Percentiles rank a stretch among this genome's conserved stretches.
Evolutionary conservation across 2,888 invertebrate species (phyloP).

Genomic region (Agrilus mali): DNA sequence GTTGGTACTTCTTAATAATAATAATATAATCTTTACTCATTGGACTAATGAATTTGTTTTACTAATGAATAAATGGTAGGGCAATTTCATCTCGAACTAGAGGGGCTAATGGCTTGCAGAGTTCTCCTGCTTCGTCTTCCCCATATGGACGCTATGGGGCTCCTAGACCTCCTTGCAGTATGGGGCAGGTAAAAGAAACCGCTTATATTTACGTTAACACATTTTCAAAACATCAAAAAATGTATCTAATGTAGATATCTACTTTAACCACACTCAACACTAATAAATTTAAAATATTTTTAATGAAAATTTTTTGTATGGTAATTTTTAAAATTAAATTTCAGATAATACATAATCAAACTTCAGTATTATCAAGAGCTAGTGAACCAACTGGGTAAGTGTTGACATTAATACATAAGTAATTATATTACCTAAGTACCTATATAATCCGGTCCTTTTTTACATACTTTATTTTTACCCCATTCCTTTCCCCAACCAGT

Average conservation of each 20-base stretch:
- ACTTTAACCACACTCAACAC: neutral
- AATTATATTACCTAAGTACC: too few species aligned
- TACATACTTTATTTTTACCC: too few species aligned
- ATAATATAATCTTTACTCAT: too few species aligned
- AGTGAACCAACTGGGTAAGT: conserved; percentile 46
- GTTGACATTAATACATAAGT: neutral
- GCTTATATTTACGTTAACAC: neutral
- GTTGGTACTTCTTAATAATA: too few species aligned
- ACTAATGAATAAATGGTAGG: too few species aligned
- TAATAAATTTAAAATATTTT: neutral
- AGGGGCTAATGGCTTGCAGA: conserved; percentile 28
- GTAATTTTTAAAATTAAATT: conserved; percentile 18
- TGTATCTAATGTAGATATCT: neutral
- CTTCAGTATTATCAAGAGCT: conserved; percentile 38
- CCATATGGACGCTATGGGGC: conserved; percentile 50
- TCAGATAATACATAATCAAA: conserved; percentile 53
- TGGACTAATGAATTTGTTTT: too few species aligned
- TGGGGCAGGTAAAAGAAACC: conserved; percentile 45
- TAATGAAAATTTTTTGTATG: neutral
- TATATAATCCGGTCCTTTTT: neutral
- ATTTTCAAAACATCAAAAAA: neutral
- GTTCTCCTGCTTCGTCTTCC: conserved; percentile 23
- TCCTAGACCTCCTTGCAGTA: conserved; percentile 49
- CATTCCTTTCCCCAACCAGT: too few species aligned
- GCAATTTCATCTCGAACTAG: too few species aligned